Percentiles rank a stretch among this genome's conserved stretches.
Evolutionary conservation across 1,140 invertebrate species (phyloP).

Genomic region (Drosophila pruinosa): DNA sequence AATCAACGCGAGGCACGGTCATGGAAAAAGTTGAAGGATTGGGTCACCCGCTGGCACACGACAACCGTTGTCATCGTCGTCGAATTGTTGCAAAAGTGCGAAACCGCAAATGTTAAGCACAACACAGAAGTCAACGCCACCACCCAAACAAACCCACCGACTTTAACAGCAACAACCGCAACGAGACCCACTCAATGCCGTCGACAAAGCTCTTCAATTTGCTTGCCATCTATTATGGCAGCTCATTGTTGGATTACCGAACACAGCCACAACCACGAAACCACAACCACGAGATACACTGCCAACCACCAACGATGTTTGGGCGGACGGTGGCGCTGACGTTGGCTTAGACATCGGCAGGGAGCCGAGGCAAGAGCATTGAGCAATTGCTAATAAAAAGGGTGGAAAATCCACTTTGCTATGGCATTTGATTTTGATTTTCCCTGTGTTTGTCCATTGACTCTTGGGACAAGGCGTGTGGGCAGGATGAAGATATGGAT

Average conservation of each 20-base stretch:
- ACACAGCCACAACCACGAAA: conserved; percentile 5
- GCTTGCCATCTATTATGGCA: conserved; percentile 82
- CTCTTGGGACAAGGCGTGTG: conserved; percentile 39
- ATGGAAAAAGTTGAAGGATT: background rate
- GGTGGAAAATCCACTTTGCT: conserved; percentile 82
- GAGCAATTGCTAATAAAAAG: conserved; percentile 80
- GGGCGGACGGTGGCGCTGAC: background rate
- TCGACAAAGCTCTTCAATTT: conserved; percentile 82
- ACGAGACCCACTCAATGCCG: conserved; percentile 50
- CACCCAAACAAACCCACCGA: conserved; percentile 45
- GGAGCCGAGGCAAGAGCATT: conserved; percentile 6
- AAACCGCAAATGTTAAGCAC: conserved; percentile 82
- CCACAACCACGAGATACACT: conserved; percentile 15
- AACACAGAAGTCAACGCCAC: conserved; percentile 74
- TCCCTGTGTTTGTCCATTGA: conserved; percentile 51
- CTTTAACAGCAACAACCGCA: conserved; percentile 53
- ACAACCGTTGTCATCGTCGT: conserved; percentile 25
- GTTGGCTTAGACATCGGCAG: background rate
- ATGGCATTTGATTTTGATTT: conserved; percentile 82
- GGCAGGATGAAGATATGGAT: conserved; percentile 17
- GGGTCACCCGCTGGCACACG: conserved; percentile 41
- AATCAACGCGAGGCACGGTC: conserved; percentile 30
- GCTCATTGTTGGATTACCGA: conserved; percentile 81
- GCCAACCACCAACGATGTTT: conserved; percentile 14
- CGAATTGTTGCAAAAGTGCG: conserved; percentile 81